Percentiles rank a stretch among this genome's conserved stretches.
phyloP scores from a whole-genome alignment of 2,113 vertebrate genomes.

The Scytalopus superciliaris region DNA sequence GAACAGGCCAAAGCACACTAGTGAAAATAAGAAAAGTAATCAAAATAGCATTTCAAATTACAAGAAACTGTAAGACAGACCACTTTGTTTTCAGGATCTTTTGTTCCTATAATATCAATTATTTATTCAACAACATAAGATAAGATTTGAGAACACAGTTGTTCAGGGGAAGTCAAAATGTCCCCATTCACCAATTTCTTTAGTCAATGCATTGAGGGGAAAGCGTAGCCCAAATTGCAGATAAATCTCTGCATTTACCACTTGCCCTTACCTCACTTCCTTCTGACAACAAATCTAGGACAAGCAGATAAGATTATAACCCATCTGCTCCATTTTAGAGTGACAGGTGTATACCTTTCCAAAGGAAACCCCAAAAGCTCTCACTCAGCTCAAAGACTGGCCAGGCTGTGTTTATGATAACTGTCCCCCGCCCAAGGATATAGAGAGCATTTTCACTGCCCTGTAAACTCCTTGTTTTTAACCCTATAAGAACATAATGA shows the following conservation, averaged over 20 bases:
- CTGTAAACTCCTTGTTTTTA: neutral
- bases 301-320: conserved; percentile 84
- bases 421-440: neutral
- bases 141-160: conserved; percentile 7
- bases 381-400: conserved; percentile 40
- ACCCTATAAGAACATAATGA: neutral
- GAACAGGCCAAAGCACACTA: neutral
- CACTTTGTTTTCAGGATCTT: neutral
- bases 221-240: neutral
- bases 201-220: neutral
- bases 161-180: conserved; percentile 37
- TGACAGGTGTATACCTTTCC: conserved; percentile 81
- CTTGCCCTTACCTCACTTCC: conserved; percentile 83
- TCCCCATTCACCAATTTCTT: conserved; percentile 41
- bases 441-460: neutral
- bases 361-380: conserved; percentile 72
- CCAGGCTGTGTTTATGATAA: conserved; percentile 45
- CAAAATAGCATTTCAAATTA: neutral
- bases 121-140: neutral
- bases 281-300: conserved; percentile 71
- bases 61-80: neutral
- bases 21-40: conserved; percentile 6
- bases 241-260: conserved; percentile 63
- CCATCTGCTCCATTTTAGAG: conserved; percentile 76
- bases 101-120: neutral